phyloP scores from a whole-genome alignment of 2,797 vertebrate species.

The Masticophis lateralis region DNA sequence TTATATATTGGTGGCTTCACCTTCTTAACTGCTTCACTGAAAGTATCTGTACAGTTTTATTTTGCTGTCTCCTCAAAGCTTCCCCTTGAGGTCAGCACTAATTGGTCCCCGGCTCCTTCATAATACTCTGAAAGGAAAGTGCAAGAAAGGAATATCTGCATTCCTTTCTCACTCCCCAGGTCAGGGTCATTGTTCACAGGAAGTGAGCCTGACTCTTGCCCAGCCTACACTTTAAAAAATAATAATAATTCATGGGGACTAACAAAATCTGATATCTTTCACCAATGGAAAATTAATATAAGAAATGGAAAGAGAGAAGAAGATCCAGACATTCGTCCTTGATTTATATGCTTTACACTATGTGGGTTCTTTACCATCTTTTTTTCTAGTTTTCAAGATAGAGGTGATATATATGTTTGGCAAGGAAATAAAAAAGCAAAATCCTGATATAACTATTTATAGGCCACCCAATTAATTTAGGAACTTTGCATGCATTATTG shows the following conservation, averaged over 20 bases:
- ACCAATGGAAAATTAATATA: neutral
- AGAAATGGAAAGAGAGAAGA: neutral
- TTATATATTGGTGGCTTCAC: neutral
- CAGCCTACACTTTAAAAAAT: neutral
- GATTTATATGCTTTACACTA: constrained; percentile 43
- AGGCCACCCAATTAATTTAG: constrained; percentile 67
- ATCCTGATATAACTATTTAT: constrained; percentile 68
- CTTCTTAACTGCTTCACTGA: neutral
- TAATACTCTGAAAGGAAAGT: constrained; percentile 28
- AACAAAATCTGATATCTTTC: neutral
- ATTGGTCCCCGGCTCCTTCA: constrained; percentile 31
- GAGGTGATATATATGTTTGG: constrained; percentile 63
- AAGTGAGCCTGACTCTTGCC: constrained; percentile 48
- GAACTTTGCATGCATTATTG: constrained; percentile 62
- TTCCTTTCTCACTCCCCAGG: constrained; percentile 56
- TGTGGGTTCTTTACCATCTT: constrained; percentile 52
- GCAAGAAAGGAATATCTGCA: constrained; percentile 55
- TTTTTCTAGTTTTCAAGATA: constrained; percentile 59
- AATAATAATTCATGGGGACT: constrained; percentile 12
- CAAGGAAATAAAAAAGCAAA: constrained; percentile 67
- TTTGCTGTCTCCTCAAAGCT: constrained; percentile 12
- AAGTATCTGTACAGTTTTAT: no score
- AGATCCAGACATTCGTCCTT: constrained; percentile 54
- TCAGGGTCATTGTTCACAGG: constrained; percentile 40
- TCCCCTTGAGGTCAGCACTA: constrained; percentile 37